Evolutionary conservation across 2,888 invertebrate species (phyloP).

Genomic region (Caenorhabditis sinica): DNA sequence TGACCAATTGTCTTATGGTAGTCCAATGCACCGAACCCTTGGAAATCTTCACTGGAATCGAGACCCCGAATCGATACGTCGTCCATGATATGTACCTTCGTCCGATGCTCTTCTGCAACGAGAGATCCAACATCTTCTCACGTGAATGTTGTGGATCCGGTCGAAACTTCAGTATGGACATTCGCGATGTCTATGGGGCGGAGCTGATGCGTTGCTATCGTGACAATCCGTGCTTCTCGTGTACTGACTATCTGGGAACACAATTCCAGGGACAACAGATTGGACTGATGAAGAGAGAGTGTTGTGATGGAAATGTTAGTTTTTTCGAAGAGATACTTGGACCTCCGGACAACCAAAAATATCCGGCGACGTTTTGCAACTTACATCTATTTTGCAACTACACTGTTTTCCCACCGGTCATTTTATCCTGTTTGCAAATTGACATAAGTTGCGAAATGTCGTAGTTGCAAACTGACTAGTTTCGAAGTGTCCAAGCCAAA

Average conservation of each 20-base stretch:
- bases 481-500: too few relatives aligned
- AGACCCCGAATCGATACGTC: conserved; percentile 51
- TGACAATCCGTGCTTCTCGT: conserved; percentile 27
- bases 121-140: conserved; percentile 23
- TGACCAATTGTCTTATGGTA: conserved; percentile 45
- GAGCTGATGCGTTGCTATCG: conserved; percentile 34
- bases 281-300: conserved; percentile 40
- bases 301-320: conserved; percentile 33
- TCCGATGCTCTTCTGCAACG: conserved; percentile 46
- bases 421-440: too few relatives aligned
- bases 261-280: conserved; percentile 35
- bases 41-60: conserved; percentile 50
- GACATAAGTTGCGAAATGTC: too few relatives aligned
- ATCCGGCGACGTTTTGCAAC: too few relatives aligned
- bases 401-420: too few relatives aligned
- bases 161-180: conserved; percentile 43
- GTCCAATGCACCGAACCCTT: conserved; percentile 46
- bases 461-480: too few relatives aligned
- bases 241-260: conserved; percentile 13
- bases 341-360: too few relatives aligned
- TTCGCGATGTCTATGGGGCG: conserved; percentile 36
- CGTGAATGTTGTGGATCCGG: conserved; percentile 16
- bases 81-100: conserved; percentile 57
- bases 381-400: too few relatives aligned
- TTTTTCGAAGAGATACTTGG: background rate